Evolutionary conservation across 2,888 invertebrate species (phyloP).

Genomic region (Hermaeophaga mercurialis): DNA sequence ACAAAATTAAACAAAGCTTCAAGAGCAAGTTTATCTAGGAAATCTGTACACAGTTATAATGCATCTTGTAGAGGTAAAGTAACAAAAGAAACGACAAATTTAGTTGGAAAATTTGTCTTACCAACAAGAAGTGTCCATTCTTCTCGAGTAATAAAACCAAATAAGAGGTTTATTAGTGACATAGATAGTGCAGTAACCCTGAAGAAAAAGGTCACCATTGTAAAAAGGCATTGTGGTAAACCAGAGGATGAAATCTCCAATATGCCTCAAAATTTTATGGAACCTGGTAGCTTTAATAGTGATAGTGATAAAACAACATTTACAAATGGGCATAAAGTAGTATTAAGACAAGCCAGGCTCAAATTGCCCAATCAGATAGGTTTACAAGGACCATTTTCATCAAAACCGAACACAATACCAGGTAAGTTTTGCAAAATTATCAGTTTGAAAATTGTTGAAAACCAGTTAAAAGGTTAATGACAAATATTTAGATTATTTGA

Average conservation of each 20-base stretch:
- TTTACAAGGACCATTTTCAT: conserved; percentile 72
- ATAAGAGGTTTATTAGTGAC: conserved; percentile 78
- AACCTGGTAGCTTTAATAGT: conserved; percentile 37
- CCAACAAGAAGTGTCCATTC: conserved; percentile 84
- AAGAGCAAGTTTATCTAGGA: conserved; percentile 37
- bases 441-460: not conserved
- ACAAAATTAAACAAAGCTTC: conserved; percentile 40
- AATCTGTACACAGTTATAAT: conserved; percentile 38
- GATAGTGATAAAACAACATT: conserved; percentile 51
- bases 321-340: conserved; percentile 66
- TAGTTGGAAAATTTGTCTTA: conserved; percentile 71
- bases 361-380: conserved; percentile 50
- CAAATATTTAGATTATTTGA: no score
- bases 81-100: conserved; percentile 47
- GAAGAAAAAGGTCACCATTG: conserved; percentile 51
- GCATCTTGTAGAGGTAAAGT: conserved; percentile 37
- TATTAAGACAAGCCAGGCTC: conserved; percentile 62
- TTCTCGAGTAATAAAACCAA: conserved; percentile 85
- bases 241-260: conserved; percentile 37
- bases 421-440: not conserved
- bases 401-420: conserved; percentile 53
- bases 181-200: conserved; percentile 51
- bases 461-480: no score
- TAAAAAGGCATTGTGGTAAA: conserved; percentile 39
- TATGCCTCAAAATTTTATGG: conserved; percentile 24